Base-by-base conservation (phyloP, 2,888 invertebrate species). In the Eupsilia transversa region DNA sequence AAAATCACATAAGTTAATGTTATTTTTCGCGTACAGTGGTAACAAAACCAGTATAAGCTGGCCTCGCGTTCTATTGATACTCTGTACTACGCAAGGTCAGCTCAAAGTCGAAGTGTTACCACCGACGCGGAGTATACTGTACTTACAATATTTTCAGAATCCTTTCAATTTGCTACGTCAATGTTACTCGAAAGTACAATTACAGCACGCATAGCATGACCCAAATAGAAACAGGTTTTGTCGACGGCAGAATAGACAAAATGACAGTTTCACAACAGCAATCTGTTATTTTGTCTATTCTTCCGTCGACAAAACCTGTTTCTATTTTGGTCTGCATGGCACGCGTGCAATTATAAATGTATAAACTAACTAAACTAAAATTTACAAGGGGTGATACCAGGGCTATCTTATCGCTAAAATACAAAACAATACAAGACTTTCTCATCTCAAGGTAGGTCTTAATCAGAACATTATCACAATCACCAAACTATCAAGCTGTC, bases 371-470 rank as follows among this genome's bases (percentile, higher is more conserved):
- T n/a, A n/a, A n/a, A n/a, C n/a, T n/a, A n/a, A n/a, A n/a, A n/a
- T n/a, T 17, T 43, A 17, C 43, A 17, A 43, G 43, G 43, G 0
- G 20, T 46, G 20, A 46, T 2, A 46, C 20, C 20, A 46, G 20
- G 20, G 46, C 46, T 6, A 20, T 46, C 7, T 20, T 46, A 46
- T 20, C 46, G 46, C 20, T 46, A 46, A 46, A 46, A 46, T 46
- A 46, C 46, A 46, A 46, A 7, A 46, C 46, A 46, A 46, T 46
- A 46, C 46, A 46, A 46, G 2, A 46, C 20, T 46, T 52, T 52
- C 52, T 1, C 3, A 67, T 43, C 12, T 17, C 23, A 14, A 67
- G 52, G 66, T 75, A 65, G 38, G n/a, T 68, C 17, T 57, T 23
- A 66, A 74, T 52, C 57, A 72, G 67, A 23, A 41, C 38, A 54